Conservation (phyloP, 2,888 invertebrate genomes). For the Heliconius ethilla region DNA sequence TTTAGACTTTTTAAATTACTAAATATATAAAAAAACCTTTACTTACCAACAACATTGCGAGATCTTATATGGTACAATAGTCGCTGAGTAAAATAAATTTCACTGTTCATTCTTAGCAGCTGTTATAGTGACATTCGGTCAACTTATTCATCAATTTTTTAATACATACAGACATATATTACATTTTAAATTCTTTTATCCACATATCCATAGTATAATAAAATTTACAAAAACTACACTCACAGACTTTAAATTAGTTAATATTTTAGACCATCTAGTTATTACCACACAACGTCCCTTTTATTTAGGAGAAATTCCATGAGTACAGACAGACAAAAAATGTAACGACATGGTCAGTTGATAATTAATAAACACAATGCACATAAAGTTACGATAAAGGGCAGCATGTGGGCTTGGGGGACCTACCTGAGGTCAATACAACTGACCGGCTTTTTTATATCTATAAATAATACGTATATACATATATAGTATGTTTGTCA, state of each 20-base stretch:
- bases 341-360: conserved; percentile 3
- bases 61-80: conserved; percentile 1
- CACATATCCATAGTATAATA: background rate
- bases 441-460: conserved; percentile 71
- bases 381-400: conserved; percentile 44
- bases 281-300: background rate
- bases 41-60: background rate
- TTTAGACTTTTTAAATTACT: background rate
- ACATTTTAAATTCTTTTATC: background rate
- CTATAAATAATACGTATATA: background rate
- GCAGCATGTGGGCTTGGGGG: conserved; percentile 42
- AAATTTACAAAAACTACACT: too few species aligned
- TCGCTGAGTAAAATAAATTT: background rate
- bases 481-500: conserved; percentile 12
- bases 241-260: too few species aligned
- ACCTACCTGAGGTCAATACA: conserved; percentile 59
- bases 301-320: background rate
- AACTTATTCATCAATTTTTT: background rate
- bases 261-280: background rate
- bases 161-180: background rate
- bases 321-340: conserved; percentile 21
- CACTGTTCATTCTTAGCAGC: background rate
- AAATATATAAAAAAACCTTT: background rate
- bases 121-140: background rate
- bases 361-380: conserved; percentile 23